phyloP scores from a whole-genome alignment of 2,797 vertebrate genomes.

The Pangasius macronema region DNA sequence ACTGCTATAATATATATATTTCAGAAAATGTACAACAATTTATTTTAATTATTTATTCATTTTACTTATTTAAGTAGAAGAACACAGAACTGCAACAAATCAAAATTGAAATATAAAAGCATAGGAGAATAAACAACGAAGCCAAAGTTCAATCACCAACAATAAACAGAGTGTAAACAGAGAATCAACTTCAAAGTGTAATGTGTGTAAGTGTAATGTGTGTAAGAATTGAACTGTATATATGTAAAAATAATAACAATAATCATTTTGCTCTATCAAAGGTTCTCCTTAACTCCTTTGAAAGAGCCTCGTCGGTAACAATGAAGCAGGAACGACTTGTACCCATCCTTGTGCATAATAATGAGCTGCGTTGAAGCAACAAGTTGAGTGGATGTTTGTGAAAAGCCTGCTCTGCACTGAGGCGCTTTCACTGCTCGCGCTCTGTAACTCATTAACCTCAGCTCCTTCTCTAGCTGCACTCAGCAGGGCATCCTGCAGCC shows the following conservation, averaged over 20 bases:
- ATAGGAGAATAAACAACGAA: not conserved
- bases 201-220: not conserved
- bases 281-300: not conserved
- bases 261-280: not conserved
- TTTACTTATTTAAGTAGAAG: no score
- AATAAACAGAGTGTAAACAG: not conserved
- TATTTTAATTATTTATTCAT: not conserved
- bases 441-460: conserved; percentile 77
- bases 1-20: not conserved
- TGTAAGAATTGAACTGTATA: not conserved
- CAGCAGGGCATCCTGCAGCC: conserved; percentile 69
- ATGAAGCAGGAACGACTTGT: conserved; percentile 67
- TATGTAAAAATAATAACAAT: no score
- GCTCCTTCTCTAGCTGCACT: conserved; percentile 68
- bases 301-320: conserved; percentile 59
- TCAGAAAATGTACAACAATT: no score
- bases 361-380: conserved; percentile 67
- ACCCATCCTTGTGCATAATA: conserved; percentile 64
- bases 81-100: not conserved
- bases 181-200: no score
- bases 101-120: not conserved
- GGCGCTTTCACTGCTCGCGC: conserved; percentile 68
- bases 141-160: not conserved
- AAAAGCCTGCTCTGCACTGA: conserved; percentile 59
- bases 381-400: conserved; percentile 74